Conservation (phyloP, 2,797 vertebrate genomes). For the Botia almorhae region DNA sequence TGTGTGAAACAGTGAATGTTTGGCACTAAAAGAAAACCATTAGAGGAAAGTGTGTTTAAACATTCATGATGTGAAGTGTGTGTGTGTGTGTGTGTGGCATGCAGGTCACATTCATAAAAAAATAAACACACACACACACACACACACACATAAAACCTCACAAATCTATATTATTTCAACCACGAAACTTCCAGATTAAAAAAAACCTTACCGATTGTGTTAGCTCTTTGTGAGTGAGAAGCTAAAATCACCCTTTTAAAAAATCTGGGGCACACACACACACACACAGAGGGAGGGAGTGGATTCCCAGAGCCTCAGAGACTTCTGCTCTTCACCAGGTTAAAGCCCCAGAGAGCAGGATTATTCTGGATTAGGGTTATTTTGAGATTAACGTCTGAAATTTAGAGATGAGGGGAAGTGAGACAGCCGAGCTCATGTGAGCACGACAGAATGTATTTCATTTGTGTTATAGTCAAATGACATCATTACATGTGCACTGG, state of each 20-base stretch:
- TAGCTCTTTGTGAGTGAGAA: background rate
- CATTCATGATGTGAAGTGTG: constrained; percentile 48
- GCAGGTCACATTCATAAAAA: constrained; percentile 57
- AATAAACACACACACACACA: constrained; percentile 44
- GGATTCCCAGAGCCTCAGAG: constrained; percentile 36
- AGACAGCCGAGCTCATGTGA: constrained; percentile 11
- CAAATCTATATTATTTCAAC: constrained; percentile 51
- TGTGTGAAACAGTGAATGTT: background rate
- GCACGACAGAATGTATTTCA: background rate
- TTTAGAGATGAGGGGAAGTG: constrained; percentile 71
- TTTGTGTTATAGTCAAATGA: background rate
- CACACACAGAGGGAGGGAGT: background rate
- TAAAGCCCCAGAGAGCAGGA: constrained; percentile 71
- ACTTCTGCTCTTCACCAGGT: constrained; percentile 58
- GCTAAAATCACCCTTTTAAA: constrained; percentile 12
- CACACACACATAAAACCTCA: constrained; percentile 48
- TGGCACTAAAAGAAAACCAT: constrained; percentile 15
- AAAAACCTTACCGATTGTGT: background rate
- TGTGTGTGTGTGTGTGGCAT: constrained; percentile 28
- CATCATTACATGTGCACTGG: background rate
- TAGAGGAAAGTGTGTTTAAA: constrained; percentile 51
- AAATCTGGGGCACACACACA: constrained; percentile 37
- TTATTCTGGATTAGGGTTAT: constrained; percentile 71
- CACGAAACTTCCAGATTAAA: background rate
- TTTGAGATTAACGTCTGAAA: constrained; percentile 74